Percentiles rank a stretch among this genome's conserved stretches.
These are phyloP conservation scores for Pachyseris speciosa DNA, from an alignment of 64 coral and sea anemone genomes.

Conservation along the genomic window DNA sequence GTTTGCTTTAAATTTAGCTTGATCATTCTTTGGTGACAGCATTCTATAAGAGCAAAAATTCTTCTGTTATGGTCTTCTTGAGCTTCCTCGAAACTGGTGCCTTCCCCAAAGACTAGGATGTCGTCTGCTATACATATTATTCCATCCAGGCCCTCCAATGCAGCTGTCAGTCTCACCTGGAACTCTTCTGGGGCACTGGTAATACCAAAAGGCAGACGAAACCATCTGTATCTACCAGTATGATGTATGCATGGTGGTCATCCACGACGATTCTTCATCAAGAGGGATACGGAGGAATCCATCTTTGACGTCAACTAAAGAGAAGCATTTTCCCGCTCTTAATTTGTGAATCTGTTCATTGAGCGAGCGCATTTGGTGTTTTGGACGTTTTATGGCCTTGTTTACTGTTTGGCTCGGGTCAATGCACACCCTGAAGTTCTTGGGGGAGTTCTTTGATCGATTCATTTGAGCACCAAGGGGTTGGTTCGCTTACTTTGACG, in stretches of 20 bases:
- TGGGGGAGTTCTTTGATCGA: constrained; percentile 20
- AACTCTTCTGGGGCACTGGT: constrained; percentile 40
- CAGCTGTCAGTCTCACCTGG: neutral
- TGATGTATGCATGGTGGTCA: no score
- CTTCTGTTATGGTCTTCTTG: constrained; percentile 18
- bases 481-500: constrained; percentile 35
- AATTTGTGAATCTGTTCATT: constrained; percentile 45
- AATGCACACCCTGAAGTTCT: constrained; percentile 31
- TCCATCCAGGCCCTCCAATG: neutral
- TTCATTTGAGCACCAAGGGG: constrained; percentile 47
- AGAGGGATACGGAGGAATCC: no score
- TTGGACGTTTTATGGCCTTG: constrained; percentile 23
- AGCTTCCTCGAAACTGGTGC: constrained; percentile 8
- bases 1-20: constrained; percentile 42
- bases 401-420: constrained; percentile 39
- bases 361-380: constrained; percentile 20
- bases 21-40: no score
- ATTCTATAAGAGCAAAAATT: constrained; percentile 1
- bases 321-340: constrained; percentile 37
- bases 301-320: no score
- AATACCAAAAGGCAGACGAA: no score
- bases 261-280: no score
- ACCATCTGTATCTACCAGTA: constrained; percentile 33
- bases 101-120: constrained; percentile 32
- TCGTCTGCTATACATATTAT: constrained; percentile 20